Base-by-base conservation (phyloP, 2,797 vertebrate genomes). In the Apodemus agrarius region DNA sequence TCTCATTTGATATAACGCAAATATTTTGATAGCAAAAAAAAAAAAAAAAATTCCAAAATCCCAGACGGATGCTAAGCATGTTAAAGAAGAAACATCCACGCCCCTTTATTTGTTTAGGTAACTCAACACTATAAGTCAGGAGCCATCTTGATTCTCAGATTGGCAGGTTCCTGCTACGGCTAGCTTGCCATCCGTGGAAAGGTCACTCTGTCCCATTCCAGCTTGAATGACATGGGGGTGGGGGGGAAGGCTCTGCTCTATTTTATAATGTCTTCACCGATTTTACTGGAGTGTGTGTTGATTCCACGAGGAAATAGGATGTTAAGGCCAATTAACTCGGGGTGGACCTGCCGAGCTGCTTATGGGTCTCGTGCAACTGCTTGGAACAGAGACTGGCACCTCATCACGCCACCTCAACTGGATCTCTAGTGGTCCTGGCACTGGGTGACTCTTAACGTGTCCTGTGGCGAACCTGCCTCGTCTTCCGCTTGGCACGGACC, bases 261-360 rank as follows among this genome's bases (percentile, higher is more conserved):
- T 6, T 49, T 52, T 6, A 43, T 8, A 29, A 0, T 3, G 6
- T 61, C 34, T 14, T 1, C 46, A 1, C 0, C 3, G 10, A n/a
- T 12, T 86, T 29, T 37, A 22, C 0, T 74, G 43, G 31, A 1
- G 26, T 19, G 29, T 49, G 4, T 40, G 31, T 57, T 79, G 49
- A 26, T 72, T 78, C 57, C 0, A 0, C 0, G 29, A 61, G 37
- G 49, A 43, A 69, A 40, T 22, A 14, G 31, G 49, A 13, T 24
- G 37, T n/a, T 12, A 1, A 84, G n/a, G 52, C 4, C 43, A 24
- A 2, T 69, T 16, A 31, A 13, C 40, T 16, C 61, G 2, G 14
- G 34, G 1, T 31, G 91, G 24, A 17, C 16, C 46, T 3, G 8
- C 16, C 9, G 13, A 17, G 40, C 54, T 12, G 24, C 52, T 24